phyloP scores from a whole-genome alignment of 1,140 invertebrate species.

The Papilio helenus region DNA sequence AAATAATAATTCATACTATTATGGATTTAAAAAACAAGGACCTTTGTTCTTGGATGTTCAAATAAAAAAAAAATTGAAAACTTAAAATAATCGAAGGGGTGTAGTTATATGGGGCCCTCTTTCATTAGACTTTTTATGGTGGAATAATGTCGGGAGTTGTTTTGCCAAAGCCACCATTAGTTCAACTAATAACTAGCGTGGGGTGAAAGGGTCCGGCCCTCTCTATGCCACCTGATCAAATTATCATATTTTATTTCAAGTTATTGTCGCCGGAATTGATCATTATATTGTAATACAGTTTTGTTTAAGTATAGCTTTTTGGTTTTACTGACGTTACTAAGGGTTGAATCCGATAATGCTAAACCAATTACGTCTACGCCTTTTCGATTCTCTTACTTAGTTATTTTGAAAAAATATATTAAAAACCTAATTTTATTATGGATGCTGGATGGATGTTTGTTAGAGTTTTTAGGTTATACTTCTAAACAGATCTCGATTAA shows the following conservation, averaged over 20 bases:
- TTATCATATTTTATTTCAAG: constrained; percentile 69
- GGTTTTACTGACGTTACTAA: constrained; percentile 46
- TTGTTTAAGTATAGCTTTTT: constrained; percentile 70
- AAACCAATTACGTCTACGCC: background rate
- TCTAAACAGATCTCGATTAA: too few species aligned
- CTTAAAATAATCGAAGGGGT: constrained; percentile 73
- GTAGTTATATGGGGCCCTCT: constrained; percentile 50
- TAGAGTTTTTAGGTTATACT: too few species aligned
- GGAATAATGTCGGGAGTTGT: constrained; percentile 70
- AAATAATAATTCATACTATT: background rate
- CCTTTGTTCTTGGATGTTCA: constrained; percentile 39
- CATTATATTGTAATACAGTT: constrained; percentile 71
- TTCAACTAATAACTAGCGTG: constrained; percentile 65
- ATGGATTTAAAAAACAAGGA: background rate
- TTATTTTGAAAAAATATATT: too few species aligned
- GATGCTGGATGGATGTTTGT: too few species aligned
- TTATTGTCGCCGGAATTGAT: constrained; percentile 67
- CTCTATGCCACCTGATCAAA: constrained; percentile 65
- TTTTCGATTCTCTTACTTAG: too few species aligned
- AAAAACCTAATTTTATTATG: too few species aligned
- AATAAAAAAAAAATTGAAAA: constrained; percentile 52
- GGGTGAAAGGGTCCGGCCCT: constrained; percentile 45
- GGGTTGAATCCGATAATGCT: constrained; percentile 1
- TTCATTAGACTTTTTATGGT: constrained; percentile 68
- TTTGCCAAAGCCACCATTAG: constrained; percentile 76